Percentiles rank a stretch among this genome's conserved stretches.
phyloP scores from a whole-genome alignment of 2,888 invertebrate species.

The Philaethria dido region DNA sequence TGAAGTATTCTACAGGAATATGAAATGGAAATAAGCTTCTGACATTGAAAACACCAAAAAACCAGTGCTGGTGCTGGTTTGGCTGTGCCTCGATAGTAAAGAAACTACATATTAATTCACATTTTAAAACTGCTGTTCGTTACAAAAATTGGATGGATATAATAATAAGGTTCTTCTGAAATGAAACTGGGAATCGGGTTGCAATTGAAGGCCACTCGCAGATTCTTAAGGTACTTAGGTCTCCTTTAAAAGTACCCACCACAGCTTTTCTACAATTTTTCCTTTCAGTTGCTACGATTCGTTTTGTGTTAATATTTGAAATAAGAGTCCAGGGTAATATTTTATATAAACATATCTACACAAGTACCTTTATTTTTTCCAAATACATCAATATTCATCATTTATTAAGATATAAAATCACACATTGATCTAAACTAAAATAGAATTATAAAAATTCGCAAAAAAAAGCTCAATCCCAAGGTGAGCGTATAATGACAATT shows the following conservation, averaged over 20 bases:
- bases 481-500: not conserved
- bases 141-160: not conserved
- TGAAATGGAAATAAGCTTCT: not conserved
- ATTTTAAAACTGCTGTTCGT: not conserved
- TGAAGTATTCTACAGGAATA: constrained; percentile 16
- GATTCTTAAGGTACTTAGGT: constrained; percentile 8
- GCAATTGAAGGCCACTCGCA: not conserved
- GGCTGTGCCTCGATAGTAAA: too few species aligned
- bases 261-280: not conserved
- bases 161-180: not conserved
- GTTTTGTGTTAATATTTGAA: not conserved
- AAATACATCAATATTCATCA: not conserved
- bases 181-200: not conserved
- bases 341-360: not conserved
- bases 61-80: too few species aligned
- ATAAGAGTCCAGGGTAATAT: not conserved
- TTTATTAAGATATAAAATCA: not conserved
- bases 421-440: not conserved
- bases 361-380: too few species aligned
- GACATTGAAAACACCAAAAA: not conserved
- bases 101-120: too few species aligned
- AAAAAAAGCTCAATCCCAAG: too few species aligned
- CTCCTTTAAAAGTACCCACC: not conserved
- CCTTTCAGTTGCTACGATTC: not conserved
- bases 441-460: not conserved